Conservation (phyloP, 2,888 invertebrate genomes). For the Leucophenga montana region DNA sequence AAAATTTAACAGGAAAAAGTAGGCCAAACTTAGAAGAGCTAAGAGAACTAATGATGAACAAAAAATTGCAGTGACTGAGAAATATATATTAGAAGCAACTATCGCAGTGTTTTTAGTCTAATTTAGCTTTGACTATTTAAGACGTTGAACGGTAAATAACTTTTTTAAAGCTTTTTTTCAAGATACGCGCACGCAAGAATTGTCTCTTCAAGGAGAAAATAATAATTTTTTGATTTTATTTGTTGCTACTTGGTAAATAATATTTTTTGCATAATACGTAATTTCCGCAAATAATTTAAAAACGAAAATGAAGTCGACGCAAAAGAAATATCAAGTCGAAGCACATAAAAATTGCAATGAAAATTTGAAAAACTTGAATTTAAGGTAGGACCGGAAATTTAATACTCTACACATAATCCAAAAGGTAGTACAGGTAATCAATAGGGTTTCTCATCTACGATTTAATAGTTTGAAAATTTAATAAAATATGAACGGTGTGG, state of each 20-base stretch:
- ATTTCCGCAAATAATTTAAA: background rate
- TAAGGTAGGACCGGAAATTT: no score
- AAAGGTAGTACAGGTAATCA: no score
- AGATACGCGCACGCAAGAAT: background rate
- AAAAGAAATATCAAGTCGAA: background rate
- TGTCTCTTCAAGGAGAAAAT: background rate
- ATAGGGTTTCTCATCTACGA: no score
- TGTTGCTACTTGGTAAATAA: slow-evolving; percentile 1
- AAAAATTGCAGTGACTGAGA: background rate
- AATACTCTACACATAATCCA: no score
- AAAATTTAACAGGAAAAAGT: background rate
- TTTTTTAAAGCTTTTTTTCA: slow-evolving; percentile 1
- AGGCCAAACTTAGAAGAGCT: background rate
- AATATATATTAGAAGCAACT: no score
- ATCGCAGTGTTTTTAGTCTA: background rate
- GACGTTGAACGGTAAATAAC: background rate
- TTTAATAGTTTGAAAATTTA: no score
- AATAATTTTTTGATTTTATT: slow-evolving; percentile 1
- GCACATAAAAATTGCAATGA: background rate
- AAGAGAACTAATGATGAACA: background rate
- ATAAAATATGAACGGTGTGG: no score
- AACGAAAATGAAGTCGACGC: background rate
- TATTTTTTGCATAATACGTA: slow-evolving; percentile 15
- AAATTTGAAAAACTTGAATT: no score
- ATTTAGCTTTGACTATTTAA: no score